These are phyloP conservation scores for Elmis aenea DNA, from an alignment of 2,888 invertebrate genomes.

Conservation along the genomic window DNA sequence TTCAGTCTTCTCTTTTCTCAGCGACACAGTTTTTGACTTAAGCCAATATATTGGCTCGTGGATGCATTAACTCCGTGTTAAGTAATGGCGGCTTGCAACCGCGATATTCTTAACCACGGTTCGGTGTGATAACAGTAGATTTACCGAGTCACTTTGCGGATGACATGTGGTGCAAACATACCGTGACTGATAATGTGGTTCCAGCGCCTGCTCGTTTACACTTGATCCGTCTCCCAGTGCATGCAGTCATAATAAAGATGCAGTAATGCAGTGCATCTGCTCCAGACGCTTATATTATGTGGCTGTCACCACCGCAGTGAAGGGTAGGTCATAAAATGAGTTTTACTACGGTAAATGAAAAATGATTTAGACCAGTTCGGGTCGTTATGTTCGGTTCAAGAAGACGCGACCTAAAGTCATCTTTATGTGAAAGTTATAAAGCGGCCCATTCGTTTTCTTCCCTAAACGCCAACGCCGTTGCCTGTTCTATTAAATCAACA, in stretches of 20 bases:
- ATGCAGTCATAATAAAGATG: conserved; percentile 17
- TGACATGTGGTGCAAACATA: conserved; percentile 14
- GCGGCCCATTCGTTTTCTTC: background rate
- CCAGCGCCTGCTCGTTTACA: conserved; percentile 11
- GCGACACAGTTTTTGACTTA: too few relatives aligned
- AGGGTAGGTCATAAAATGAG: conserved; percentile 12
- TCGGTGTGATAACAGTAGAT: conserved; percentile 13
- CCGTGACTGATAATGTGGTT: conserved; percentile 16
- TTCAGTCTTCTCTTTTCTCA: too few relatives aligned
- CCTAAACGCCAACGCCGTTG: conserved; percentile 2
- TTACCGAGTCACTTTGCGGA: conserved; percentile 10
- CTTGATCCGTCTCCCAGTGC: conserved; percentile 11
- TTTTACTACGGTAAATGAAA: conserved; percentile 12
- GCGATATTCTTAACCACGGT: too few relatives aligned
- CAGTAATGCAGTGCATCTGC: conserved; percentile 18
- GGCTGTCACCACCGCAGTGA: conserved; percentile 8
- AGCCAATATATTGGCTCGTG: too few relatives aligned
- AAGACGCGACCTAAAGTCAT: conserved; percentile 1
- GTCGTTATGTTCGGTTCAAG: background rate
- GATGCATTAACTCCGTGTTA: too few relatives aligned
- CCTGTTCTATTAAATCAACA: conserved; percentile 8
- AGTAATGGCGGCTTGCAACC: too few relatives aligned
- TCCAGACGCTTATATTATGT: conserved; percentile 16
- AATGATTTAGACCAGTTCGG: conserved; percentile 9
- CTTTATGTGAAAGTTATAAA: conserved; percentile 2